These are phyloP conservation scores for Hippocampus guttulatus DNA, from an alignment of 2,113 vertebrate genomes.

Conservation along the genomic window DNA sequence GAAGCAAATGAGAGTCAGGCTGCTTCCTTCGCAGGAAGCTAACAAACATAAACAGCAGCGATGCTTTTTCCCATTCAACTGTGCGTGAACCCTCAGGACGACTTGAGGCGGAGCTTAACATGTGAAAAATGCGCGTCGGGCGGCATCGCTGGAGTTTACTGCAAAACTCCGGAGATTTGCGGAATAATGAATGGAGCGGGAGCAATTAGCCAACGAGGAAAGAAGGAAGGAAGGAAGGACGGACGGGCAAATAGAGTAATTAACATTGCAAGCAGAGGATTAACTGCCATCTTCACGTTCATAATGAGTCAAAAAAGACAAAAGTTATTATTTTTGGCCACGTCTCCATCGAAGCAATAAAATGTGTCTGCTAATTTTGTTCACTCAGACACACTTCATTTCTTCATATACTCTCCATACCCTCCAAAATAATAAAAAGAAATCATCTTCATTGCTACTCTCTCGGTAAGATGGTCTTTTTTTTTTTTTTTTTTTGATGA, in stretches of 20 bases:
- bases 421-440: neutral
- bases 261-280: slow-evolving; percentile 54
- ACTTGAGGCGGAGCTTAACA: no score
- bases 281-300: slow-evolving; percentile 13
- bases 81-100: no score
- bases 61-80: no score
- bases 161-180: slow-evolving; percentile 32
- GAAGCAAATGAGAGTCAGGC: no score
- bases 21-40: no score
- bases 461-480: neutral
- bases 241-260: slow-evolving; percentile 36
- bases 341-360: neutral
- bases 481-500: neutral
- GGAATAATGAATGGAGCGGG: slow-evolving; percentile 57
- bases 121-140: no score
- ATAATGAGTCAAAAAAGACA: neutral
- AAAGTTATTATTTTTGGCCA: slow-evolving; percentile 2
- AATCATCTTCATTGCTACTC: neutral
- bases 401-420: neutral
- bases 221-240: slow-evolving; percentile 14
- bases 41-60: no score
- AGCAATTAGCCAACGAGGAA: slow-evolving; percentile 53
- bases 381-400: neutral
- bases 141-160: no score
- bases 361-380: neutral